Evolutionary conservation across 2,113 vertebrate species (phyloP).

Genomic region (Hemicordylus capensis): DNA sequence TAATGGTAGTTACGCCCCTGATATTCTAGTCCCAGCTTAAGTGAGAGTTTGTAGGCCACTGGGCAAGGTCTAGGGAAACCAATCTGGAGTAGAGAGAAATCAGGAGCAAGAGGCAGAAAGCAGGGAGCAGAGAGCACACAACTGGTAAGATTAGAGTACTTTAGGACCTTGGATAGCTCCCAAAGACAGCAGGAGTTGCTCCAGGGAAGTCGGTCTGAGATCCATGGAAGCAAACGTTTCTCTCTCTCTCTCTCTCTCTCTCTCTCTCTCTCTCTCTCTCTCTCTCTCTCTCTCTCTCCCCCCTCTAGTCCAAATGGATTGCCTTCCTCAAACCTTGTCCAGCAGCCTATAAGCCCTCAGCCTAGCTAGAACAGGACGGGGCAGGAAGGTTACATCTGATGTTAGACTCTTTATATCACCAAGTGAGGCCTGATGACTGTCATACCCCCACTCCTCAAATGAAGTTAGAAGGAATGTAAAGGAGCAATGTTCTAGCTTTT

Average conservation of each 20-base stretch:
- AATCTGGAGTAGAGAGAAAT: neutral
- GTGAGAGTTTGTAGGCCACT: neutral
- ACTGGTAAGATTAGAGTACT: neutral
- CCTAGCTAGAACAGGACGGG: no score
- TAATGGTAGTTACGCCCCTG: no score
- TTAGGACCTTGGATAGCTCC: neutral
- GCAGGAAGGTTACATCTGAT: no score
- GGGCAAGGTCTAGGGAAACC: neutral
- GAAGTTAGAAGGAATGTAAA: neutral
- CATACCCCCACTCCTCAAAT: neutral
- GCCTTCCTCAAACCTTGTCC: no score
- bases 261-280: no score
- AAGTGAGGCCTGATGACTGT: neutral
- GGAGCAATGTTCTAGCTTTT: neutral
- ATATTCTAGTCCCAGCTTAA: neutral
- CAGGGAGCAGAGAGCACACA: no score
- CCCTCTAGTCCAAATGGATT: no score
- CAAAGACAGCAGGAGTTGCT: neutral
- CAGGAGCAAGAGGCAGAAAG: neutral
- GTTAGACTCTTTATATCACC: neutral
- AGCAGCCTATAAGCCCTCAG: no score
- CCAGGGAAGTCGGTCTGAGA: no score
- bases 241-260: no score
- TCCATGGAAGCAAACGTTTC: no score
- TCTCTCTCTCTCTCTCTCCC: no score